Conservation (phyloP, 2,888 invertebrate species). For the Habroteleia sp. region DNA sequence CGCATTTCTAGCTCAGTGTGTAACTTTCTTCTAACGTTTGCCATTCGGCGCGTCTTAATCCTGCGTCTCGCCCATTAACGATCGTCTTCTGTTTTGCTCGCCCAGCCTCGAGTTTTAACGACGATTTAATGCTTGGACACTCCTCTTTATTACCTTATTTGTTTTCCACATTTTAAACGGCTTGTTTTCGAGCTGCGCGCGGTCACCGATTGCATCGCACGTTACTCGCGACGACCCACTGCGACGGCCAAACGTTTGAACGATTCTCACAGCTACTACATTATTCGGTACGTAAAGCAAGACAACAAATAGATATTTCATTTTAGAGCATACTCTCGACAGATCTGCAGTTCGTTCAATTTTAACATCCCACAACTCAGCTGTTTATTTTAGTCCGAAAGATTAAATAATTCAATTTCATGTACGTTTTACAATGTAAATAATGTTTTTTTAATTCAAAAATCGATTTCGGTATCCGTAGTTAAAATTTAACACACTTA, state of each 20-base stretch:
- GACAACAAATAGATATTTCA: slow-evolving; percentile 46
- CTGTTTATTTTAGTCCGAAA: no score
- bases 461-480: no score
- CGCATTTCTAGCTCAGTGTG: slow-evolving; percentile 53
- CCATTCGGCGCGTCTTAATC: slow-evolving; percentile 51
- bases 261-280: slow-evolving; percentile 41
- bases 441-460: no score
- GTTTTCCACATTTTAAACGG: slow-evolving; percentile 70
- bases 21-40: slow-evolving; percentile 60
- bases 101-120: slow-evolving; percentile 67
- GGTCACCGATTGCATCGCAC: slow-evolving; percentile 46
- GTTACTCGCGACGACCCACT: slow-evolving; percentile 52
- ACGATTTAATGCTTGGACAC: slow-evolving; percentile 69
- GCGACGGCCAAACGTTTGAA: slow-evolving; percentile 32
- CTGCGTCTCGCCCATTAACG: slow-evolving; percentile 62
- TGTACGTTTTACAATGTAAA: no score
- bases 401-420: no score
- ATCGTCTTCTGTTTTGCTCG: slow-evolving; percentile 64
- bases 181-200: slow-evolving; percentile 69
- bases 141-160: slow-evolving; percentile 74
- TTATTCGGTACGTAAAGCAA: slow-evolving; percentile 20
- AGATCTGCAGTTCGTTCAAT: no score
- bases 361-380: no score
- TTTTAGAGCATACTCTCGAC: slow-evolving; percentile 1
- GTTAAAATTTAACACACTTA: no score